Percentiles rank a stretch among this genome's conserved stretches.
Evolutionary conservation across 2,888 invertebrate species (phyloP).

Genomic region (Chaitophorus viminalis): DNA sequence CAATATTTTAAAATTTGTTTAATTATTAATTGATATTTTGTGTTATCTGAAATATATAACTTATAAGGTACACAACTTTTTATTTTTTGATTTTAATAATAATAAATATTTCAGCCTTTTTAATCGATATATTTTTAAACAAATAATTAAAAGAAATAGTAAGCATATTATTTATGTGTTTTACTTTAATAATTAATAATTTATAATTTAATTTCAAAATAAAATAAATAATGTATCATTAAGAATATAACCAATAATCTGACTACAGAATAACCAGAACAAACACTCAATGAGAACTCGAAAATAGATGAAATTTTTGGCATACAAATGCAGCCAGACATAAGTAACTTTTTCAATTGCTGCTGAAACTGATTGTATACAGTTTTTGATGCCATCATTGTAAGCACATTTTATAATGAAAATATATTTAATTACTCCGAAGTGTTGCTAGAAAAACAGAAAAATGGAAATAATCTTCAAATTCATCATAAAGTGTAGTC

Average conservation of each 20-base stretch:
- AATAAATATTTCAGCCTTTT: neutral
- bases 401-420: too few species aligned
- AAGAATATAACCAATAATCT: slow-evolving; percentile 29
- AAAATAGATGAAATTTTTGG: too few species aligned
- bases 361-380: too few species aligned
- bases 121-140: neutral
- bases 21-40: neutral
- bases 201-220: neutral
- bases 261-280: too few species aligned
- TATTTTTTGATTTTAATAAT: neutral
- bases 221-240: neutral
- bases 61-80: neutral
- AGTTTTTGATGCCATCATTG: too few species aligned
- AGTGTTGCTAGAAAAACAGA: too few species aligned
- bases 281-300: too few species aligned
- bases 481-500: too few species aligned
- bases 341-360: too few species aligned
- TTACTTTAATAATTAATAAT: neutral
- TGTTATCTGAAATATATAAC: neutral
- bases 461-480: too few species aligned
- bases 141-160: neutral
- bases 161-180: neutral
- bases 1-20: neutral
- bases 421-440: too few species aligned
- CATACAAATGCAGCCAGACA: too few species aligned